These are phyloP conservation scores for Sminthurides aquaticus DNA, from an alignment of 2,888 invertebrate genomes.

Conservation along the genomic window DNA sequence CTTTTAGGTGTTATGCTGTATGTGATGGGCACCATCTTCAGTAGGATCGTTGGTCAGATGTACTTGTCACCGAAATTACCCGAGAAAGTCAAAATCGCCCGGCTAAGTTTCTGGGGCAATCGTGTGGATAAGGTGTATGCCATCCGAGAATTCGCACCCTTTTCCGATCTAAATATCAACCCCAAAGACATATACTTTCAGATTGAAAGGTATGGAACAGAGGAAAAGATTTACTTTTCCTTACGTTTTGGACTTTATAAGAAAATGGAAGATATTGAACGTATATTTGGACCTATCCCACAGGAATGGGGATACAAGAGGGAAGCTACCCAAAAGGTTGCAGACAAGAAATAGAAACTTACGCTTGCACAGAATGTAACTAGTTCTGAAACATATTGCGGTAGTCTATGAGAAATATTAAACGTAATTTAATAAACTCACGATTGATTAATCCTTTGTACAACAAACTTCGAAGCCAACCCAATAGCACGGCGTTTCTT, in stretches of 20 bases:
- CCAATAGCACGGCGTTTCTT: too few species aligned
- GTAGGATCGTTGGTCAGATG: constrained; percentile 29
- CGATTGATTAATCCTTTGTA: too few species aligned
- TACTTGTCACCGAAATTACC: constrained; percentile 26
- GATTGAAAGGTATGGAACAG: constrained; percentile 25
- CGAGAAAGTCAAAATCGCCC: constrained; percentile 28
- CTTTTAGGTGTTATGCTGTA: constrained; percentile 34
- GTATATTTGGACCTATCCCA: constrained; percentile 17
- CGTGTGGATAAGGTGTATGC: neutral
- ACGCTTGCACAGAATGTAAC: too few species aligned
- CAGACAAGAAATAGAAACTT: neutral
- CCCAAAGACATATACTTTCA: constrained; percentile 21
- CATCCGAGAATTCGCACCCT: constrained; percentile 7
- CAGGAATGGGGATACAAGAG: neutral
- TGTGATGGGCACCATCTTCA: constrained; percentile 30
- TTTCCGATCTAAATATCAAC: constrained; percentile 1
- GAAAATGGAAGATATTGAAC: constrained; percentile 20
- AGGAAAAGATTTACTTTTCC: constrained; percentile 22
- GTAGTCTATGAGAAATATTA: too few species aligned
- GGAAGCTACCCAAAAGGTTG: neutral
- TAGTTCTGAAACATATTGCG: too few species aligned
- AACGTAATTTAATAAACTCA: too few species aligned
- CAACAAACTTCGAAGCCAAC: too few species aligned
- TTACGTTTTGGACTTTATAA: constrained; percentile 2
- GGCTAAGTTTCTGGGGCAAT: constrained; percentile 30